Conservation (phyloP, 2,888 invertebrate species). For the Lithophane socia region DNA sequence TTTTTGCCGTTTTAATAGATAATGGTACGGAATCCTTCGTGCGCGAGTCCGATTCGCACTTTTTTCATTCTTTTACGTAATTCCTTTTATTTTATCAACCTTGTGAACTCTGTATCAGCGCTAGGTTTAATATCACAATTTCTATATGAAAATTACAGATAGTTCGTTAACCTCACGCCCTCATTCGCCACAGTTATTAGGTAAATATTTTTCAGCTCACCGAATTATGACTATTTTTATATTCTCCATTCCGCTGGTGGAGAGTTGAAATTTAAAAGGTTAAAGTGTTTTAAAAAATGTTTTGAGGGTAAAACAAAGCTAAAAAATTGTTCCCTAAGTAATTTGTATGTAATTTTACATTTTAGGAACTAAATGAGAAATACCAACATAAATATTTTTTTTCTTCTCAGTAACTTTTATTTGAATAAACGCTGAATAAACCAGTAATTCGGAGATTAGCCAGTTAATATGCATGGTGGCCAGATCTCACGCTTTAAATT, state of each 20-base stretch:
- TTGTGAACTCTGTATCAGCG: not conserved
- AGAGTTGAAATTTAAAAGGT: conserved; percentile 7
- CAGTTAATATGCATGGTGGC: conserved; percentile 28
- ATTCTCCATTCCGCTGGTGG: not conserved
- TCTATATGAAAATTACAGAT: not conserved
- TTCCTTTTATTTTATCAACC: not conserved
- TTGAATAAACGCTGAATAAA: conserved; percentile 34
- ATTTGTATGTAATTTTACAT: conserved; percentile 1
- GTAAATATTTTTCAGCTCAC: not conserved
- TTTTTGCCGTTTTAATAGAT: no score
- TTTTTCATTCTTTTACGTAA: no score
- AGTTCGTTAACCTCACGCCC: not conserved
- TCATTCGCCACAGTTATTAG: not conserved
- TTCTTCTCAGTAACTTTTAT: not conserved
- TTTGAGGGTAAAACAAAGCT: conserved; percentile 1
- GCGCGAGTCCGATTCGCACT: no score
- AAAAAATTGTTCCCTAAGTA: conserved; percentile 13
- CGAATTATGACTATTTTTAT: not conserved
- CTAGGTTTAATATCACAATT: not conserved
- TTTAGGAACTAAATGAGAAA: not conserved
- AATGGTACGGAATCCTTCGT: no score
- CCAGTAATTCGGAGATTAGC: conserved; percentile 20
- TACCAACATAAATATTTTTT: not conserved
- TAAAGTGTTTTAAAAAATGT: conserved; percentile 17
- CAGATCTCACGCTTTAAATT: conserved; percentile 32